Percentiles rank a stretch among this genome's conserved stretches.
phyloP scores from a whole-genome alignment of 2,113 vertebrate species.

The Caloenas nicobarica region DNA sequence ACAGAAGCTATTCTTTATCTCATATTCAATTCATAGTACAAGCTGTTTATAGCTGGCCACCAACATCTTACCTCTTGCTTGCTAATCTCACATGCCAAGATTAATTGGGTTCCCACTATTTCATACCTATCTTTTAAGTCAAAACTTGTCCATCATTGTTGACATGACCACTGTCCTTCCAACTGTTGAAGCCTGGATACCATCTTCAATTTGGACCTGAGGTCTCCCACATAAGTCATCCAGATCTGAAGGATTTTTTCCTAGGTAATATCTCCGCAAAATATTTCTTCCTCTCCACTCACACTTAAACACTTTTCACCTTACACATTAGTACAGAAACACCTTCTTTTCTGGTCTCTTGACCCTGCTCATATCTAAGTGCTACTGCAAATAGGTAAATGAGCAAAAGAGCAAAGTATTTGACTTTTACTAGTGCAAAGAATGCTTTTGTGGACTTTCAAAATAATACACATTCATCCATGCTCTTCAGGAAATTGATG shows the following conservation, averaged over 20 bases:
- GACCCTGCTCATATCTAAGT: neutral
- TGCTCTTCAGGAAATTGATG: neutral
- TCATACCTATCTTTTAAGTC: neutral
- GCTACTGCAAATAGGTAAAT: neutral
- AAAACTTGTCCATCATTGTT: neutral
- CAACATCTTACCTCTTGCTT: neutral
- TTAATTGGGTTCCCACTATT: neutral
- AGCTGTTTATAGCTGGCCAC: neutral
- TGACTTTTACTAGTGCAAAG: neutral
- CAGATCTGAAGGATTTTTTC: neutral
- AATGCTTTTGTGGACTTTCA: neutral
- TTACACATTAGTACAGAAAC: neutral
- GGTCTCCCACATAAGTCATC: neutral
- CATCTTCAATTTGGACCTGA: neutral
- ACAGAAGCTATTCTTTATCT: neutral
- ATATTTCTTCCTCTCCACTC: neutral
- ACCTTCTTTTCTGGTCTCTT: neutral
- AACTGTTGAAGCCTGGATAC: neutral
- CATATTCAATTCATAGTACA: neutral
- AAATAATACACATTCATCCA: neutral
- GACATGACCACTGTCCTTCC: rapidly evolving
- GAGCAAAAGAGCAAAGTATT: neutral
- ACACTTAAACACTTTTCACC: neutral
- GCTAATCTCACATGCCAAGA: neutral
- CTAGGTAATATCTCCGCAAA: neutral